Percentiles rank a stretch among this genome's conserved stretches.
phyloP scores from a whole-genome alignment of 2,888 invertebrate species.

The Sarcophaga subvicina region DNA sequence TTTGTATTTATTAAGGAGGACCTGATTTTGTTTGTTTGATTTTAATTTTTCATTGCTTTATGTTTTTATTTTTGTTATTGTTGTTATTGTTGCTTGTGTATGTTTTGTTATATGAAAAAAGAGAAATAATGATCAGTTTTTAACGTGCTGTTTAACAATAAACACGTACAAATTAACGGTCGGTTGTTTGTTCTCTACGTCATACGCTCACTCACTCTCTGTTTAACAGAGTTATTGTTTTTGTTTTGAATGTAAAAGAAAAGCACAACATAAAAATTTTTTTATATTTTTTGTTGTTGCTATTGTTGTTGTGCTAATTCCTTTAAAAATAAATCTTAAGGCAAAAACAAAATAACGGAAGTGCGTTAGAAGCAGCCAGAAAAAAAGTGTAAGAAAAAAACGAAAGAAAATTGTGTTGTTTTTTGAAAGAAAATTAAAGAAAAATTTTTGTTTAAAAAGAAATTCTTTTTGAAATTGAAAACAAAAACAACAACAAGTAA shows the following conservation, averaged over 20 bases:
- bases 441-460: no score
- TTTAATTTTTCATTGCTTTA: neutral
- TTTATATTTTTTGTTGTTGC: constrained; percentile 2
- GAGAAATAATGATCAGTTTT: constrained; percentile 64
- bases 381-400: constrained; percentile 31
- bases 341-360: constrained; percentile 57
- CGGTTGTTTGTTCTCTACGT: neutral
- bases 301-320: constrained; percentile 18
- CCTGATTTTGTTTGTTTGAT: constrained; percentile 44
- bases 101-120: constrained; percentile 27
- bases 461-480: no score
- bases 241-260: constrained; percentile 28
- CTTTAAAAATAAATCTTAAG: constrained; percentile 33
- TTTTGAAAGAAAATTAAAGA: neutral
- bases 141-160: constrained; percentile 53
- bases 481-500: no score
- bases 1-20: constrained; percentile 4
- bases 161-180: constrained; percentile 8
- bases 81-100: constrained; percentile 9
- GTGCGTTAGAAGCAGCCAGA: constrained; percentile 17
- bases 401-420: constrained; percentile 13
- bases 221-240: neutral
- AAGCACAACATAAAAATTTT: neutral
- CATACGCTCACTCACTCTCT: neutral
- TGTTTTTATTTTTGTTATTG: neutral